Evolutionary conservation across 2,888 invertebrate species (phyloP).

Genomic region (Apomyelois bistriatella): DNA sequence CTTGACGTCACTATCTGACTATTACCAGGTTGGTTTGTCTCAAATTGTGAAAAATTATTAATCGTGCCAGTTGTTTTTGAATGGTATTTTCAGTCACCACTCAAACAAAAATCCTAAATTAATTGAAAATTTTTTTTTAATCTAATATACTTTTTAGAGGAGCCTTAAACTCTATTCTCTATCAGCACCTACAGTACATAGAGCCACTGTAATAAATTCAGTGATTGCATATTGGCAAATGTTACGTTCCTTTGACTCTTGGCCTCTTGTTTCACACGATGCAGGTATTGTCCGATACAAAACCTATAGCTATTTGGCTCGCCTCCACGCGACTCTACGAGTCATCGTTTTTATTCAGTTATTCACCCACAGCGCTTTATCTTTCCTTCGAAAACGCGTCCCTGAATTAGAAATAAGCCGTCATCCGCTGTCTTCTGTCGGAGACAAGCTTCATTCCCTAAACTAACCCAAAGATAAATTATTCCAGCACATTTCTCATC

Average conservation of each 20-base stretch:
- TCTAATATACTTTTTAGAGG: no score
- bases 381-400: slow-evolving; percentile 54
- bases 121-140: no score
- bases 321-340: slow-evolving; percentile 34
- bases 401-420: slow-evolving; percentile 66
- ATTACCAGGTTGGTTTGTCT: not conserved
- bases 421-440: slow-evolving; percentile 49
- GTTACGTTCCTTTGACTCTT: slow-evolving; percentile 32
- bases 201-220: no score
- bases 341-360: slow-evolving; percentile 64
- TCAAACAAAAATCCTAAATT: no score
- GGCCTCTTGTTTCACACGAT: slow-evolving; percentile 36
- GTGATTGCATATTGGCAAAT: no score
- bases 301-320: slow-evolving; percentile 37
- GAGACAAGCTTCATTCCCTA: slow-evolving; percentile 58
- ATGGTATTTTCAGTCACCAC: no score
- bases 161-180: no score
- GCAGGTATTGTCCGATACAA: slow-evolving; percentile 41
- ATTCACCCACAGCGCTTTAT: slow-evolving; percentile 57
- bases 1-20: slow-evolving; percentile 60
- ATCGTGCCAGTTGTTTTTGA: no score
- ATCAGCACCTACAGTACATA: no score
- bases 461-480: slow-evolving; percentile 72
- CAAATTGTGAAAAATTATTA: no score
- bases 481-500: slow-evolving; percentile 71